These are phyloP conservation scores for Rhyacichthys aspro DNA, from an alignment of 2,797 vertebrate species.

Conservation along the genomic window DNA sequence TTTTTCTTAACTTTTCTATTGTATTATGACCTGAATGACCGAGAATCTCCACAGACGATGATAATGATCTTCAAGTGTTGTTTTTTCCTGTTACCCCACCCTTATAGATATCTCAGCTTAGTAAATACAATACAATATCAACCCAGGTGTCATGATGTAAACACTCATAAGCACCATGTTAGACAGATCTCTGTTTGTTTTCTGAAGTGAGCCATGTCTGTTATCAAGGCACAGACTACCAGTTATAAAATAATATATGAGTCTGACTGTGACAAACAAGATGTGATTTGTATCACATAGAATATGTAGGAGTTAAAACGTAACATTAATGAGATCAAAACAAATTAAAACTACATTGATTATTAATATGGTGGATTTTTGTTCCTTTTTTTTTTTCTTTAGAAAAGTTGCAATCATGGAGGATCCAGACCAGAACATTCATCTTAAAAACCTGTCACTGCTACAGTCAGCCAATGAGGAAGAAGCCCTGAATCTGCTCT, in stretches of 20 bases:
- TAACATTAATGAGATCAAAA: too few species aligned
- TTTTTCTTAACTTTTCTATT: too few species aligned
- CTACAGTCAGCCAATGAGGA: constrained; percentile 90
- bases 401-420: constrained; percentile 94
- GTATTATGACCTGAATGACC: too few species aligned
- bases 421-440: constrained; percentile 94
- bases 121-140: constrained; percentile 42
- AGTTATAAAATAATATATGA: constrained; percentile 41
- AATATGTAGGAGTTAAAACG: too few species aligned
- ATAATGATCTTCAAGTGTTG: too few species aligned
- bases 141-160: constrained; percentile 19
- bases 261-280: constrained; percentile 33
- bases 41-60: too few species aligned
- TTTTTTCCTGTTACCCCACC: too few species aligned
- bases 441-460: constrained; percentile 94
- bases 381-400: constrained; percentile 19
- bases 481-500: constrained; percentile 94
- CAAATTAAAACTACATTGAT: neutral
- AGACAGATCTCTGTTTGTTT: constrained; percentile 61
- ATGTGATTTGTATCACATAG: constrained; percentile 59
- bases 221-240: constrained; percentile 52
- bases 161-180: constrained; percentile 24
- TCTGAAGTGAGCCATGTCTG: constrained; percentile 45
- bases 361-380: constrained; percentile 1
- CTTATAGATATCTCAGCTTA: constrained; percentile 35